Percentiles rank a stretch among this genome's conserved stretches.
phyloP scores from a whole-genome alignment of 2,888 invertebrate genomes.

The Maniola hyperantus region DNA sequence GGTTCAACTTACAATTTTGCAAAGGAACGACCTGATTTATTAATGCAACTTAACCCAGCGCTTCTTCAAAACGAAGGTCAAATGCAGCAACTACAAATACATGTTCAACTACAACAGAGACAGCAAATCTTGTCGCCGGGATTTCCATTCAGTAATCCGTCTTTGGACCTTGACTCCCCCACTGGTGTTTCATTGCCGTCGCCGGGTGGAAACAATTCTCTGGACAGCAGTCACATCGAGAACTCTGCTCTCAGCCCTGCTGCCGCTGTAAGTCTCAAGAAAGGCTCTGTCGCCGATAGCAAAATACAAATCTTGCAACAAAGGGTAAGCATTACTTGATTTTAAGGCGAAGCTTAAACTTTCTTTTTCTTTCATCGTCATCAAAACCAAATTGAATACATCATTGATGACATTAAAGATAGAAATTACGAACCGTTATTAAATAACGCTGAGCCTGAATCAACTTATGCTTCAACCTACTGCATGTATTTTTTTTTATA shows the following conservation, averaged over 20 bases:
- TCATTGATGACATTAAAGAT: conserved; percentile 61
- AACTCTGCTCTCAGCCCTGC: conserved; percentile 84
- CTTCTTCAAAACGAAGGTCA: conserved; percentile 82
- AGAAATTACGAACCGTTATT: conserved; percentile 54
- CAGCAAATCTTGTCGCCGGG: conserved; percentile 83
- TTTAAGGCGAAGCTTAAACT: conserved; percentile 83
- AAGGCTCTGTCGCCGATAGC: conserved; percentile 84
- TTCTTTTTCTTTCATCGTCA: conserved; percentile 66
- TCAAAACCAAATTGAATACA: conserved; percentile 41
- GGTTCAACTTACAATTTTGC: conserved; percentile 83
- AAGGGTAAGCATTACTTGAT: conserved; percentile 90
- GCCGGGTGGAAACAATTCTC: conserved; percentile 88
- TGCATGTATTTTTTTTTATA: conserved; percentile 41
- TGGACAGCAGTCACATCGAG: conserved; percentile 85
- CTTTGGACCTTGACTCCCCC: conserved; percentile 88
- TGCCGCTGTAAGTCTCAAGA: conserved; percentile 86
- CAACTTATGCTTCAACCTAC: conserved; percentile 80
- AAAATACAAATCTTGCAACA: conserved; percentile 88
- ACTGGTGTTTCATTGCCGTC: conserved; percentile 90
- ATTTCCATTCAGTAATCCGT: conserved; percentile 85
- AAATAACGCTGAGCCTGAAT: conserved; percentile 79
- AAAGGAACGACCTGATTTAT: conserved; percentile 84
- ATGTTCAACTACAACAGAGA: conserved; percentile 87
- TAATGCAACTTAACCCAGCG: conserved; percentile 82
- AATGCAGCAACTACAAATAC: conserved; percentile 86